A percentile compares a stretch with the other conserved stretches of the same genome.
Evolutionary conservation across 1,140 invertebrate genomes (phyloP).

Genomic region (Yoshiicerus persimilis): DNA sequence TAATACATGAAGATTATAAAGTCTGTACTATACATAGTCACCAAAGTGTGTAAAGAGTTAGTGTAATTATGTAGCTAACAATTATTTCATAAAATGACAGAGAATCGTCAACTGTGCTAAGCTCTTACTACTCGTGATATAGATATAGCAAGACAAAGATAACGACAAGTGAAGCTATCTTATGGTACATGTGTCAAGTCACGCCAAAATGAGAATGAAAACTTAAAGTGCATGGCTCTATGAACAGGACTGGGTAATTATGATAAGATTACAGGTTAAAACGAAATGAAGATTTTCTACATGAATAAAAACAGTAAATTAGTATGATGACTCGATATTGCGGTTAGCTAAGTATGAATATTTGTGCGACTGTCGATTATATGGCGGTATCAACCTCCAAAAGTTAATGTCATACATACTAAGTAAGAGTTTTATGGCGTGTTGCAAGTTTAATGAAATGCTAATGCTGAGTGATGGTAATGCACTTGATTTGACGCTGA

Average conservation of each 20-base stretch:
- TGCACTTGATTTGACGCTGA: neutral
- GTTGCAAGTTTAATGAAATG: neutral
- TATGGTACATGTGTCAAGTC: neutral
- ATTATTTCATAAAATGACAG: too few species aligned
- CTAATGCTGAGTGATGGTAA: neutral
- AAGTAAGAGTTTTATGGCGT: too few species aligned
- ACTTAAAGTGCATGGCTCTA: too few species aligned
- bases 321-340: neutral
- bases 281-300: neutral
- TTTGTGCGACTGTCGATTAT: too few species aligned
- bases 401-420: too few species aligned
- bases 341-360: neutral
- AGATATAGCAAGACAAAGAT: too few species aligned
- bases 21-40: too few species aligned
- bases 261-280: neutral
- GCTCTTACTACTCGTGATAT: too few species aligned
- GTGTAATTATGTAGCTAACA: too few species aligned
- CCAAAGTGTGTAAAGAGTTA: neutral
- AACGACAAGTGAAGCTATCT: too few species aligned
- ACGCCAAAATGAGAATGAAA: neutral
- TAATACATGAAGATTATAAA: too few species aligned
- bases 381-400: too few species aligned
- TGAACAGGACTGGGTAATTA: neutral
- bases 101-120: neutral
- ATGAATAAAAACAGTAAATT: neutral